These are phyloP conservation scores for Drosophila miranda DNA, from an alignment of 1,140 invertebrate species.

Conservation along the genomic window DNA sequence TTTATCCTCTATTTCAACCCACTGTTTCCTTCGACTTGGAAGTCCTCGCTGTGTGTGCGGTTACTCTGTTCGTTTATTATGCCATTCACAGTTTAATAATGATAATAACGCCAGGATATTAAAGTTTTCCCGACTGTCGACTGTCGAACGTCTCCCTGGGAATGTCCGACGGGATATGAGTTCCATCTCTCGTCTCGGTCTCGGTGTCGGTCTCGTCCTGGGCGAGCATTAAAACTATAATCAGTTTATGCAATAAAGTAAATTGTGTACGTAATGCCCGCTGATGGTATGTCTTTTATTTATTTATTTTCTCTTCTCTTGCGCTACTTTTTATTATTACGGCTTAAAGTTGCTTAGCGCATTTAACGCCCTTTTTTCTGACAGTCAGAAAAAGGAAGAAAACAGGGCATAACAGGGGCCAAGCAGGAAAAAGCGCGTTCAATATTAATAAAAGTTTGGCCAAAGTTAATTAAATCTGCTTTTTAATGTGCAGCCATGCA, in stretches of 20 bases:
- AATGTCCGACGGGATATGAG: too few species aligned
- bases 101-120: conserved; percentile 79
- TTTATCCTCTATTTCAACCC: conserved; percentile 1
- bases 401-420: not conserved
- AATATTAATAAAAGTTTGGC: conserved; percentile 79
- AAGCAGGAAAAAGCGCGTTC: conserved; percentile 51
- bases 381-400: not conserved
- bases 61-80: conserved; percentile 77
- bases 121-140: conserved; percentile 64
- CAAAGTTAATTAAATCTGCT: conserved; percentile 79
- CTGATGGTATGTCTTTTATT: conserved; percentile 76
- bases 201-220: conserved; percentile 15
- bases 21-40: conserved; percentile 46
- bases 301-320: conserved; percentile 67
- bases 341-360: conserved; percentile 67
- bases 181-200: conserved; percentile 6
- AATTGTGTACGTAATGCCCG: conserved; percentile 80
- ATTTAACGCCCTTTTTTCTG: conserved; percentile 46
- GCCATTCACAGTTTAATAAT: conserved; percentile 80
- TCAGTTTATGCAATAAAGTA: conserved; percentile 81
- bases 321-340: conserved; percentile 75
- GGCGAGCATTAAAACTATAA: conserved; percentile 77
- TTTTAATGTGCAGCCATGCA: conserved; percentile 78
- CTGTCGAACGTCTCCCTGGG: conserved; percentile 33
- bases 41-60: conserved; percentile 37